Conservation (phyloP, 2,797 vertebrate genomes). For the Rhabdomys pumilio region DNA sequence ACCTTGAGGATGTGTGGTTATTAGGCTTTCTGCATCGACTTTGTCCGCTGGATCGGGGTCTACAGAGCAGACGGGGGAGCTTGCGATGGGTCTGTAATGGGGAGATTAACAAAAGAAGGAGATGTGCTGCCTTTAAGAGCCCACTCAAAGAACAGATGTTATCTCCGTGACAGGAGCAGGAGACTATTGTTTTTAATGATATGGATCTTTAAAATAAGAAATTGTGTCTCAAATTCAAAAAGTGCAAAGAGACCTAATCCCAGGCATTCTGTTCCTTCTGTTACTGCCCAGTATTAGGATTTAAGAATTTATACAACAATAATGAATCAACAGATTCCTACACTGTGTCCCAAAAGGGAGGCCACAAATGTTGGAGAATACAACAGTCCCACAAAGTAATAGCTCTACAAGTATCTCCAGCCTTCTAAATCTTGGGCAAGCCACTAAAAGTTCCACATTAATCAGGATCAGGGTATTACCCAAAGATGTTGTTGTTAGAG, state of each 20-base stretch:
- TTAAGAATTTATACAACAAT: conserved; percentile 27
- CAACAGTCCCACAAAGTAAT: neutral
- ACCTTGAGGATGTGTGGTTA: neutral
- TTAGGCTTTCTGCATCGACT: neutral
- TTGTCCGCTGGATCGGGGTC: neutral
- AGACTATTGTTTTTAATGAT: conserved; percentile 30
- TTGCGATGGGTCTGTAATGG: neutral
- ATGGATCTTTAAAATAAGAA: conserved; percentile 50
- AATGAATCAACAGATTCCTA: neutral
- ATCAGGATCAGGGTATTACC: neutral
- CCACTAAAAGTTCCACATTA: neutral
- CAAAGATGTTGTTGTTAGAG: neutral
- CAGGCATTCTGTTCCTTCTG: neutral
- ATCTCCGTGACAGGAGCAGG: conserved; percentile 19
- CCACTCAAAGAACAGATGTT: neutral
- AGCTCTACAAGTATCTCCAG: neutral
- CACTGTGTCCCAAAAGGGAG: neutral
- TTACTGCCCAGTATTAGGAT: conserved; percentile 7
- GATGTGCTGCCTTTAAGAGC: neutral
- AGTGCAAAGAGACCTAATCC: conserved; percentile 23
- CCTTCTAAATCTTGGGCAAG: neutral
- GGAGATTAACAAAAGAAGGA: neutral
- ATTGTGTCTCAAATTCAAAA: conserved; percentile 71
- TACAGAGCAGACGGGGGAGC: neutral
- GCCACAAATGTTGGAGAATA: neutral